phyloP scores from a whole-genome alignment of 2,888 invertebrate genomes.

The Lissonota sp. region DNA sequence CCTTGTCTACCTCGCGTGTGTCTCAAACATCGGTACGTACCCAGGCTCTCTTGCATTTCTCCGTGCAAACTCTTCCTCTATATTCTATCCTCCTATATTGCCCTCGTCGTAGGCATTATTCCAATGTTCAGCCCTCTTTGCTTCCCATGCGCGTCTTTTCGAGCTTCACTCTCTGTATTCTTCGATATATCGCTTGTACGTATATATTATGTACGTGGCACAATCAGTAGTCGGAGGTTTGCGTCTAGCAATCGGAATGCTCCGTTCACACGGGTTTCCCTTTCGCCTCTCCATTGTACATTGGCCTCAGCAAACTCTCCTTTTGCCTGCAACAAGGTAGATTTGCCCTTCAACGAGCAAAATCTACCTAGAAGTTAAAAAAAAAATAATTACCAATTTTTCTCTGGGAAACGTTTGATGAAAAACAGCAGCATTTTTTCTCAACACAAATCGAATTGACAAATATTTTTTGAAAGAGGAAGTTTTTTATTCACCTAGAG shows the following conservation, averaged over 20 bases:
- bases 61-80: slow-evolving; percentile 40
- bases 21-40: slow-evolving; percentile 10
- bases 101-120: slow-evolving; percentile 30
- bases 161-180: slow-evolving; percentile 20
- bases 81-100: slow-evolving; percentile 20
- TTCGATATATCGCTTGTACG: neutral
- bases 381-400: no score
- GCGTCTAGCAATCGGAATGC: slow-evolving; percentile 48
- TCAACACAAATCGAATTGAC: no score
- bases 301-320: neutral
- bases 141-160: slow-evolving; percentile 31
- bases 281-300: slow-evolving; percentile 34
- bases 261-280: slow-evolving; percentile 61
- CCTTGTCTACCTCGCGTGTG: neutral
- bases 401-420: no score
- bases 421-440: no score
- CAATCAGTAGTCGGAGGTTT: slow-evolving; percentile 19
- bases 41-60: slow-evolving; percentile 30
- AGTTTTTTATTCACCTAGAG: no score
- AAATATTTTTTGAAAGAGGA: no score
- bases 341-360: no score
- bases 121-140: slow-evolving; percentile 34
- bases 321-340: no score
- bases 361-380: no score
- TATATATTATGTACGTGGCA: neutral